Percentiles rank a stretch among this genome's conserved stretches.
Conservation (phyloP, 2,888 invertebrate species). For the Hipparchia sbordonii region DNA sequence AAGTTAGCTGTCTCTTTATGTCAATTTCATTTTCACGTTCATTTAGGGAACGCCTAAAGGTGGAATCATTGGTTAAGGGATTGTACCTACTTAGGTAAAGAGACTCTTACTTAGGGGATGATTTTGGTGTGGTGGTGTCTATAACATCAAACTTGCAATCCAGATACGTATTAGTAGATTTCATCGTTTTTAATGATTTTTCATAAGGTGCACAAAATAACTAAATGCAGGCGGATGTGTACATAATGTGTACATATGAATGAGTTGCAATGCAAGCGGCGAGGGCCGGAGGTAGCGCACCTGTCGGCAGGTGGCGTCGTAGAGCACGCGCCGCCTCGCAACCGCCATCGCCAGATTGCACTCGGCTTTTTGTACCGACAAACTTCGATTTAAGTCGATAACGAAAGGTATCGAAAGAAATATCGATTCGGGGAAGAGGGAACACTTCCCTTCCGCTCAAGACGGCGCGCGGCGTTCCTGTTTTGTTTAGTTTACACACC, state of each 20-base stretch:
- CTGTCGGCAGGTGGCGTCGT: conserved; percentile 2
- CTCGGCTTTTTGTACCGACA: conserved; percentile 5
- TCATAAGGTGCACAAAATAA: conserved; percentile 2
- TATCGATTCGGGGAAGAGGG: background rate
- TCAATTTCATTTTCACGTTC: too few species aligned
- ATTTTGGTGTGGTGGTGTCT: too few species aligned
- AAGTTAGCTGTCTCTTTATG: too few species aligned
- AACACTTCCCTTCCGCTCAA: background rate
- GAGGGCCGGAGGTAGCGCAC: background rate
- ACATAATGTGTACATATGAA: background rate
- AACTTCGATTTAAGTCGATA: conserved; percentile 2
- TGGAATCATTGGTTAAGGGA: too few species aligned
- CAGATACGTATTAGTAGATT: too few species aligned
- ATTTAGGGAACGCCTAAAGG: too few species aligned
- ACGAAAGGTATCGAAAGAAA: conserved; percentile 4
- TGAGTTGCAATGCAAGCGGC: background rate
- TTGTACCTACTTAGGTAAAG: too few species aligned
- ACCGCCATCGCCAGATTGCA: conserved; percentile 7
- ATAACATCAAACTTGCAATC: too few species aligned
- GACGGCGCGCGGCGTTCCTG: background rate
- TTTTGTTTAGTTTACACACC: background rate
- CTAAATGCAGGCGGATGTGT: background rate
- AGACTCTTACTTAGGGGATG: too few species aligned
- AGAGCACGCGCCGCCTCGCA: background rate
- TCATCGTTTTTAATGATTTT: background rate